A percentile compares a stretch with the other conserved stretches of the same genome.
phyloP scores from a whole-genome alignment of 2,113 vertebrate genomes.

The Phasianus colchicus region DNA sequence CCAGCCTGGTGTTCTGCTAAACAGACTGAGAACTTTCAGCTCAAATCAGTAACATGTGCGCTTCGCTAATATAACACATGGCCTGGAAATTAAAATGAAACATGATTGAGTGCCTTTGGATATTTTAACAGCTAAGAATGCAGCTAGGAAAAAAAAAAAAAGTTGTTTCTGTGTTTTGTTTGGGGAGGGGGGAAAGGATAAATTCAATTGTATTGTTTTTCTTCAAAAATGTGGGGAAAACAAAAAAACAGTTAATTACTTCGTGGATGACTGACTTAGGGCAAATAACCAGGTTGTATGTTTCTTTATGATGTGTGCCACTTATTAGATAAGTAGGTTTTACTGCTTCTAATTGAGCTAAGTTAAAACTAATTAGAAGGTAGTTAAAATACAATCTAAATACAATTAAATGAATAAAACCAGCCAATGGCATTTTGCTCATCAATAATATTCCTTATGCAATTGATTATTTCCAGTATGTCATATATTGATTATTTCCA shows the following conservation, averaged over 20 bases:
- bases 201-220: conserved; percentile 93
- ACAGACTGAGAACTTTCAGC: conserved; percentile 71
- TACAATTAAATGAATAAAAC: conserved; percentile 89
- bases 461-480: conserved; percentile 87
- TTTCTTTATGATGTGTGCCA: conserved; percentile 82
- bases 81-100: conserved; percentile 81
- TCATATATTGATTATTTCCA: conserved; percentile 85
- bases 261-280: conserved; percentile 80
- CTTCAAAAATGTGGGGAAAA: conserved; percentile 90
- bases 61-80: conserved; percentile 77
- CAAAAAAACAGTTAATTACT: conserved; percentile 86
- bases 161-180: conserved; percentile 70
- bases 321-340: conserved; percentile 84
- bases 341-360: conserved; percentile 80
- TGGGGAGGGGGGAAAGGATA: conserved; percentile 66
- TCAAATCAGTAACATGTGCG: conserved; percentile 86
- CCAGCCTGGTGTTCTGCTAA: conserved; percentile 73
- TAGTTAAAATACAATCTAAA: conserved; percentile 91
- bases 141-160: conserved; percentile 76
- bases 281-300: conserved; percentile 85
- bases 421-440: conserved; percentile 85
- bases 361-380: conserved; percentile 90
- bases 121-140: conserved; percentile 85
- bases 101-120: conserved; percentile 79
- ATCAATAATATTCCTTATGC: conserved; percentile 86